phyloP scores from a whole-genome alignment of 2,888 invertebrate species.

The Microchrysa polita region DNA sequence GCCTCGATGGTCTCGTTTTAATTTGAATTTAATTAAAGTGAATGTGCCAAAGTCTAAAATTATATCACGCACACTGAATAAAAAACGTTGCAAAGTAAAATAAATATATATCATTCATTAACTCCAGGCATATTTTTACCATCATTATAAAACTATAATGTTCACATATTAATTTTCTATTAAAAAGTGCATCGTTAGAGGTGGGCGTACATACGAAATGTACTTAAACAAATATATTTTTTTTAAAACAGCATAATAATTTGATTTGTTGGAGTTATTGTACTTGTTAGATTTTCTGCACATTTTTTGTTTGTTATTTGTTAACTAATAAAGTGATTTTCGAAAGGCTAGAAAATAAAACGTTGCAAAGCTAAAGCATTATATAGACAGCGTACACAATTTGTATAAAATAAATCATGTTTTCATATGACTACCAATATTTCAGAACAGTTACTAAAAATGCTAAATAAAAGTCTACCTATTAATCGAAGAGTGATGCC shows the following conservation, averaged over 20 bases:
- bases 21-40: neutral
- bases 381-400: slow-evolving; percentile 18
- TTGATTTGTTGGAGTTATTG: neutral
- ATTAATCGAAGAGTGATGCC: slow-evolving; percentile 49
- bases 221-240: neutral
- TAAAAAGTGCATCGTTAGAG: neutral
- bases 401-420: slow-evolving; percentile 4
- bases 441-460: neutral
- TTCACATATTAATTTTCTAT: neutral
- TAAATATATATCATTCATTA: slow-evolving; percentile 10
- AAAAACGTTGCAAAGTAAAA: neutral
- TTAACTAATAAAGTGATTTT: slow-evolving; percentile 17
- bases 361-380: slow-evolving; percentile 1
- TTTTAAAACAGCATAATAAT: neutral
- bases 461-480: neutral
- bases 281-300: neutral
- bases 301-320: neutral
- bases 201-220: no score
- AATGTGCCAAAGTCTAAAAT: neutral
- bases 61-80: slow-evolving; percentile 12
- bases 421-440: neutral
- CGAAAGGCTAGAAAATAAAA: neutral
- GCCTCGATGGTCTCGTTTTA: neutral
- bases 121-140: slow-evolving; percentile 41
- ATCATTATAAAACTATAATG: neutral